Conservation (phyloP, 2,888 invertebrate genomes). For the Campoplex capitator region DNA sequence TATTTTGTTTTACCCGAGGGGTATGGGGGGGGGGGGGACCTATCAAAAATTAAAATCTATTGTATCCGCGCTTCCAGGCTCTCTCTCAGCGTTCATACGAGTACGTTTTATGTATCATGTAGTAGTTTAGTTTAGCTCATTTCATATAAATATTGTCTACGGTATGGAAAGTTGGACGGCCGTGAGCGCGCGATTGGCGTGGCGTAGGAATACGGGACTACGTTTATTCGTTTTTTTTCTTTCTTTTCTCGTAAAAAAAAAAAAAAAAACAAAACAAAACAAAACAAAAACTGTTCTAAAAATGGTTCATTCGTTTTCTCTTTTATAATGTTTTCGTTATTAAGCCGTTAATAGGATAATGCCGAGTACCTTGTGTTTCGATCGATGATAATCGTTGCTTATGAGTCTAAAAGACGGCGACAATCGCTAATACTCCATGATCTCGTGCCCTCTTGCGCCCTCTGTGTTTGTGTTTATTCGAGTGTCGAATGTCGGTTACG, state of each 20-base stretch:
- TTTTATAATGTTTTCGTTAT: constrained; percentile 25
- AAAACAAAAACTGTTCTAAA: constrained; percentile 28
- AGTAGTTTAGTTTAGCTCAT: constrained; percentile 80
- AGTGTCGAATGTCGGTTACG: background rate
- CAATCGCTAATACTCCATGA: constrained; percentile 68
- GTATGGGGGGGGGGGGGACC: constrained; percentile 19
- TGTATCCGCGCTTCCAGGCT: constrained; percentile 65
- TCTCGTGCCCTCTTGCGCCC: constrained; percentile 43
- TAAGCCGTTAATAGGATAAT: constrained; percentile 64
- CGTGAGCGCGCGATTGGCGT: constrained; percentile 81
- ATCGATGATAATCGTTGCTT: constrained; percentile 60
- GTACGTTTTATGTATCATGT: constrained; percentile 76
- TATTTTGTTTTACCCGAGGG: constrained; percentile 24
- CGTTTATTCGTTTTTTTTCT: constrained; percentile 19
- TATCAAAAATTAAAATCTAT: constrained; percentile 70
- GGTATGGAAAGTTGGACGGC: constrained; percentile 83
- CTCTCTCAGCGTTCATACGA: constrained; percentile 76
- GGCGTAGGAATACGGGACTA: constrained; percentile 83
- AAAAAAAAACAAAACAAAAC: too few species aligned
- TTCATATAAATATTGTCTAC: constrained; percentile 85
- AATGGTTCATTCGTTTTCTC: constrained; percentile 23
- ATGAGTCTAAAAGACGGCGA: constrained; percentile 61
- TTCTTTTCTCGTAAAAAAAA: background rate
- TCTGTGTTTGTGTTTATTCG: background rate
- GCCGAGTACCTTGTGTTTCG: constrained; percentile 64